Conservation (phyloP, 2,113 vertebrate genomes). For the Puffinus mauretanicus region DNA sequence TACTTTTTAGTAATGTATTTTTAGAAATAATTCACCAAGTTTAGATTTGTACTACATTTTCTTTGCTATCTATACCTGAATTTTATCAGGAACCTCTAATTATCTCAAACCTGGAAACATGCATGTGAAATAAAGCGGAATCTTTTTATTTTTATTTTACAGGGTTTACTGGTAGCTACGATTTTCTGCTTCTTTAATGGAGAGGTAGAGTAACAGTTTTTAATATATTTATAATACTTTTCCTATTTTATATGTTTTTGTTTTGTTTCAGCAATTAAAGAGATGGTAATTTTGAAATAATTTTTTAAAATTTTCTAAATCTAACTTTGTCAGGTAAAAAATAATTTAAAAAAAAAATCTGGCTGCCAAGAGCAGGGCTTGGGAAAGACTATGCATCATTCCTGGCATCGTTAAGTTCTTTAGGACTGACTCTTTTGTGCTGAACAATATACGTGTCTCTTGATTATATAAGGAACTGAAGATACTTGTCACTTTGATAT, state of each 20-base stretch:
- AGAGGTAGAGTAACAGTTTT: constrained; percentile 81
- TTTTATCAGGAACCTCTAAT: neutral
- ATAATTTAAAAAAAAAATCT: neutral
- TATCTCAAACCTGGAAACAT: neutral
- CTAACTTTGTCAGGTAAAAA: neutral
- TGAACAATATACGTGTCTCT: neutral
- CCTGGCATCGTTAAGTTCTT: neutral
- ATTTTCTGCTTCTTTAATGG: constrained; percentile 99
- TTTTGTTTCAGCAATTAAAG: neutral
- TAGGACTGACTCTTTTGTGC: neutral
- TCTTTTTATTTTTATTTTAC: constrained; percentile 54
- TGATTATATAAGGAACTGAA: neutral
- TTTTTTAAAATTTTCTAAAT: neutral
- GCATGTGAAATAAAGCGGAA: neutral
- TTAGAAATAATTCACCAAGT: neutral
- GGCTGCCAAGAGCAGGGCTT: neutral
- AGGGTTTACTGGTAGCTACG: constrained; percentile 95
- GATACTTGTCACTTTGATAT: neutral
- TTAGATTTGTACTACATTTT: neutral
- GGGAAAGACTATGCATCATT: neutral
- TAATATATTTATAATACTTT: neutral
- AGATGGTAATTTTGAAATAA: neutral
- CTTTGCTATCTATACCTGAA: neutral
- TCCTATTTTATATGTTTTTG: neutral
- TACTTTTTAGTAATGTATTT: neutral